phyloP scores from a whole-genome alignment of 2,113 vertebrate species.

The Pipra filicauda region DNA sequence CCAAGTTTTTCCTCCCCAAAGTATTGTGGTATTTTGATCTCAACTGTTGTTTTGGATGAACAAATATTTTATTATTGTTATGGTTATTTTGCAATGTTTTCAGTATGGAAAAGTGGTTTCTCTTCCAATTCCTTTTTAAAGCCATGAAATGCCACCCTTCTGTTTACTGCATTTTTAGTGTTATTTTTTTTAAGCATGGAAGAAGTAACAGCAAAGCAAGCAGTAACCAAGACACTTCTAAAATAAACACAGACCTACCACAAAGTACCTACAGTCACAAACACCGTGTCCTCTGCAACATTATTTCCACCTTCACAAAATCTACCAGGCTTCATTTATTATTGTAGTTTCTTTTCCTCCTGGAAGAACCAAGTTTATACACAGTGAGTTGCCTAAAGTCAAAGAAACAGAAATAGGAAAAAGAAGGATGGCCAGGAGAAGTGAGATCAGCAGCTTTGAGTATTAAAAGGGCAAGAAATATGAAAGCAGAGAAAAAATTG shows the following conservation, averaged over 20 bases:
- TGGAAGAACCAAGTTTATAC: not conserved
- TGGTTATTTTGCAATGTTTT: not conserved
- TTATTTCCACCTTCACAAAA: not conserved
- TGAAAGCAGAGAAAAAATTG: not conserved
- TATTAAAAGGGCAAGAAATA: not conserved
- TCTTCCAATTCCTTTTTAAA: not conserved
- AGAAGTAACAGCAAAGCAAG: not conserved
- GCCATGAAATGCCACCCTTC: not conserved
- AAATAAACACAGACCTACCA: not conserved
- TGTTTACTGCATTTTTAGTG: not conserved
- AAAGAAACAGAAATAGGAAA: not conserved
- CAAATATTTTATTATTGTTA: not conserved
- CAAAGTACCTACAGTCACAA: not conserved
- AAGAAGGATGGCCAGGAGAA: not conserved
- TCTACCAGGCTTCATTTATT: not conserved
- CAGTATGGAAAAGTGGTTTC: not conserved
- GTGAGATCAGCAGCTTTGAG: not conserved
- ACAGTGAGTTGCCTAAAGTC: not conserved
- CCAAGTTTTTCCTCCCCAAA: not conserved
- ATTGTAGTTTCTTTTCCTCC: not conserved
- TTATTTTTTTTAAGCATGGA: not conserved
- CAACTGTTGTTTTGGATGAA: not conserved
- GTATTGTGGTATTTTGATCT: not conserved
- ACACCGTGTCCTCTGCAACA: not conserved
- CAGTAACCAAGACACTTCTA: not conserved